Evolutionary conservation across 2,113 vertebrate species (phyloP), one percentile per base, ranked within the genome.

Genomic region (Catharus bicknelli): DNA sequence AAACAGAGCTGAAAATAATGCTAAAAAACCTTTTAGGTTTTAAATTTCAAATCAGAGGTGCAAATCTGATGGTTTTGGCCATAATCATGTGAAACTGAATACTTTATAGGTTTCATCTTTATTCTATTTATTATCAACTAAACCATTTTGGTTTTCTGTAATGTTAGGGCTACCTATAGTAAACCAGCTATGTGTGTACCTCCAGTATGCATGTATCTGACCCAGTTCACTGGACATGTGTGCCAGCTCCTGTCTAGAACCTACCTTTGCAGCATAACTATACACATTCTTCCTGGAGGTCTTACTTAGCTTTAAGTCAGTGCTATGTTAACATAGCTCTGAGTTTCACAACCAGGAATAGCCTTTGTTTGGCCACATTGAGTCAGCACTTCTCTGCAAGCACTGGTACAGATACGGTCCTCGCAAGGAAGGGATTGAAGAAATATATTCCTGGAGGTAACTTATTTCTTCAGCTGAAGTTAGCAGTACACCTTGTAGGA

Each of bases 221-320:
- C 18, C 30, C 55, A 74, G 51, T 30, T 63, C 9, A 1, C 27
- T 4, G 2, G 57, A 53, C 0, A 0, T 1, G 16, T 55, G 16
- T 55, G 22, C 22, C 58, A 82, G 27, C 27, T 90, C 61, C 47
- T 20, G 7, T 34, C 29, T 22, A 64, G 74, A 86, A n/a, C 36
- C 9, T 8, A 45, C 82, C 34, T 58, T 13, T 50, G 63, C 51
- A 61, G 38, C 3, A 0, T 16, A 80, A 62, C 23, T 13, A 43
- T 1, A 13, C 10, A 62, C 8, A 6, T 22, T 88, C 43, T 86
- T 55, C n/a, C n/a, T 72, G 19, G 23, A 64, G 45, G 12, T 21
- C 18, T 61, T 53, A 54, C 10, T 11, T 11, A 32, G 47, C 68
- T 75, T 55, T 32, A 68, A n/a, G 42, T 48, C 23, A n/a, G 29